Evolutionary conservation across 2,888 invertebrate genomes (phyloP).

Genomic region (Apamea crenata): DNA sequence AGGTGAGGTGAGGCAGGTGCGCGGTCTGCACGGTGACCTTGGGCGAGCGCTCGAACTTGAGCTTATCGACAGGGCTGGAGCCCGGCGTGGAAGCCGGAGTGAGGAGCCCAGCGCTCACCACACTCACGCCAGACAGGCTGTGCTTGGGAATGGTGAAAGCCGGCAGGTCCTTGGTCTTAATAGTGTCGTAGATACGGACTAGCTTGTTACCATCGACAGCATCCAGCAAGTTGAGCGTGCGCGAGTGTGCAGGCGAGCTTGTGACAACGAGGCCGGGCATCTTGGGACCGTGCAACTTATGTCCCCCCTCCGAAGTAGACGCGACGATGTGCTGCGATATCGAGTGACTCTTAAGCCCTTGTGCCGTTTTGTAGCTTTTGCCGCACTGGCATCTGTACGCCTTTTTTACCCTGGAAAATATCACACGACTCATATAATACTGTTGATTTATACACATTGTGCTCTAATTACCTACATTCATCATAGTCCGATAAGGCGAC

Average conservation of each 20-base stretch:
- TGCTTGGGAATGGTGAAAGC: slow-evolving; percentile 86
- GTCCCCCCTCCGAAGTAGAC: slow-evolving; percentile 61
- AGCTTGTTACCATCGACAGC: slow-evolving; percentile 81
- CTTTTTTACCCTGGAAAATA: slow-evolving; percentile 92
- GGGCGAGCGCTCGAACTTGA: slow-evolving; percentile 78
- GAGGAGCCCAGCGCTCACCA: slow-evolving; percentile 83
- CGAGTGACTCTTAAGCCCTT: slow-evolving; percentile 94
- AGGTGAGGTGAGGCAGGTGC: slow-evolving; percentile 66
- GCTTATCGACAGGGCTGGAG: slow-evolving; percentile 79
- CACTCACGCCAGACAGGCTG: slow-evolving; percentile 77
- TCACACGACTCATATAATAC: slow-evolving; percentile 25
- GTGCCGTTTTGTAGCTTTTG: slow-evolving; percentile 95
- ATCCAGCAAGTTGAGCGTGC: slow-evolving; percentile 75
- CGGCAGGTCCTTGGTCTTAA: slow-evolving; percentile 82
- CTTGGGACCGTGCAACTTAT: slow-evolving; percentile 71
- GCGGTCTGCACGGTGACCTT: slow-evolving; percentile 80
- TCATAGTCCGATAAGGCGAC: slow-evolving; percentile 31
- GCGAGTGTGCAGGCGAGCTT: slow-evolving; percentile 79
- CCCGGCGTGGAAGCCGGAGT: slow-evolving; percentile 89
- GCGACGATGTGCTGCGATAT: slow-evolving; percentile 78
- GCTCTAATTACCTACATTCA: slow-evolving; percentile 35
- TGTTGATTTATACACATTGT: slow-evolving; percentile 32
- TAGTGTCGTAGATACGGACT: slow-evolving; percentile 85
- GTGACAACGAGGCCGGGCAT: slow-evolving; percentile 85
- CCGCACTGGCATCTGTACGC: slow-evolving; percentile 96